Percentiles rank a stretch among this genome's conserved stretches.
These are phyloP conservation scores for Eupithecia inturbata DNA, from an alignment of 2,888 invertebrate genomes.

Conservation along the genomic window DNA sequence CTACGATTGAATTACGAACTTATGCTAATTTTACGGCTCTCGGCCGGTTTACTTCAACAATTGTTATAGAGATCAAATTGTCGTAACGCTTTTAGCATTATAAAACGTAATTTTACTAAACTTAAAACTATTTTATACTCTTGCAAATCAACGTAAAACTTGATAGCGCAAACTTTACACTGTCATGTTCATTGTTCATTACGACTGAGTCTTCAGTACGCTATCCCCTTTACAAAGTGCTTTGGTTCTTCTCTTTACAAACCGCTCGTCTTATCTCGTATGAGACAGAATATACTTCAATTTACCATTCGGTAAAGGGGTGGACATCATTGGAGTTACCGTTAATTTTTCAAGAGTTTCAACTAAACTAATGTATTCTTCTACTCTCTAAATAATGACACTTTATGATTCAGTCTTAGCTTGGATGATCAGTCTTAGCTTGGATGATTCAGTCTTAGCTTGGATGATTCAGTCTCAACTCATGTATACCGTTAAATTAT, in stretches of 20 bases:
- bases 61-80: slow-evolving; percentile 72
- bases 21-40: slow-evolving; percentile 56
- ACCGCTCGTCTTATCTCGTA: slow-evolving; percentile 37
- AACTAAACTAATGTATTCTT: slow-evolving; percentile 22
- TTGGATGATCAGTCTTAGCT: slow-evolving; percentile 46
- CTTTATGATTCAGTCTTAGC: slow-evolving; percentile 49
- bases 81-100: slow-evolving; percentile 77
- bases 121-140: slow-evolving; percentile 54
- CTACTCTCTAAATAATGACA: slow-evolving; percentile 43
- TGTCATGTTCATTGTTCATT: not conserved
- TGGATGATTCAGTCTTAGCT: slow-evolving; percentile 50
- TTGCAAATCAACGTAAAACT: slow-evolving; percentile 56
- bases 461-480: slow-evolving; percentile 46
- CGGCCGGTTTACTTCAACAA: slow-evolving; percentile 80
- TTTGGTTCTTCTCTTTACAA: slow-evolving; percentile 32
- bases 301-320: slow-evolving; percentile 49
- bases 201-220: slow-evolving; percentile 5
- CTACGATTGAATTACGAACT: slow-evolving; percentile 59
- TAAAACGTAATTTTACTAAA: slow-evolving; percentile 60
- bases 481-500: slow-evolving; percentile 5
- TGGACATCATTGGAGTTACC: slow-evolving; percentile 40
- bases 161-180: slow-evolving; percentile 46
- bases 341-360: slow-evolving; percentile 35
- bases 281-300: slow-evolving; percentile 32
- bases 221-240: slow-evolving; percentile 45